These are phyloP conservation scores for Tetragnatha montana DNA, from an alignment of 2,888 invertebrate genomes.

Conservation along the genomic window DNA sequence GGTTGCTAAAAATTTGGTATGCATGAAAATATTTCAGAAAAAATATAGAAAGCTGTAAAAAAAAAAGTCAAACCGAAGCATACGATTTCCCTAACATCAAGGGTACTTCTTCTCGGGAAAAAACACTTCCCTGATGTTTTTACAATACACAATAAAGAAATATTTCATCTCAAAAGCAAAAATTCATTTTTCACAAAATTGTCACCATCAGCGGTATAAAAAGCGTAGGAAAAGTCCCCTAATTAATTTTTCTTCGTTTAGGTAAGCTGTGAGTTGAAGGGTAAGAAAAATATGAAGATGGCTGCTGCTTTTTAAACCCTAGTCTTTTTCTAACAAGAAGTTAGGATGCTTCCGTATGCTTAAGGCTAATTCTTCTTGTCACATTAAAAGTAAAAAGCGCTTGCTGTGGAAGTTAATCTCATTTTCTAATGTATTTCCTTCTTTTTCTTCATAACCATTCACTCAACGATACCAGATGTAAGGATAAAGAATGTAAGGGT, in stretches of 20 bases:
- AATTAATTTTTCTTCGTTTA: background rate
- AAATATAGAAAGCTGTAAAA: too few species aligned
- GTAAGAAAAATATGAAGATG: background rate
- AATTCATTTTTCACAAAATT: background rate
- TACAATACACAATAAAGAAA: background rate
- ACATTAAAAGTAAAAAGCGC: slow-evolving; percentile 1
- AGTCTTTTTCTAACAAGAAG: background rate
- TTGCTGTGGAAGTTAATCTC: slow-evolving; percentile 10
- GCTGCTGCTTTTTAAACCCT: background rate
- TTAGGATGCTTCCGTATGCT: background rate
- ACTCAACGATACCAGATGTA: background rate
- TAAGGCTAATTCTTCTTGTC: slow-evolving; percentile 26
- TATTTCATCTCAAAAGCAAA: background rate
- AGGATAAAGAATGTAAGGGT: background rate
- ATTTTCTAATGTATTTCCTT: background rate
- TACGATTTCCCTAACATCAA: too few species aligned
- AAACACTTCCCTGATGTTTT: background rate
- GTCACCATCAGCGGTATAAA: background rate
- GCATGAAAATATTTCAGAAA: too few species aligned
- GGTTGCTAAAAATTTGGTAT: too few species aligned
- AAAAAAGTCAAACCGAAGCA: too few species aligned
- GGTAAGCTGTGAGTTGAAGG: background rate
- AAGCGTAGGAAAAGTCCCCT: background rate
- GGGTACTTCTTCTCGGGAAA: too few species aligned
- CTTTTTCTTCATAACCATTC: background rate